These are phyloP conservation scores for Alectura lathami DNA, from an alignment of 2,113 vertebrate genomes.

Conservation along the genomic window DNA sequence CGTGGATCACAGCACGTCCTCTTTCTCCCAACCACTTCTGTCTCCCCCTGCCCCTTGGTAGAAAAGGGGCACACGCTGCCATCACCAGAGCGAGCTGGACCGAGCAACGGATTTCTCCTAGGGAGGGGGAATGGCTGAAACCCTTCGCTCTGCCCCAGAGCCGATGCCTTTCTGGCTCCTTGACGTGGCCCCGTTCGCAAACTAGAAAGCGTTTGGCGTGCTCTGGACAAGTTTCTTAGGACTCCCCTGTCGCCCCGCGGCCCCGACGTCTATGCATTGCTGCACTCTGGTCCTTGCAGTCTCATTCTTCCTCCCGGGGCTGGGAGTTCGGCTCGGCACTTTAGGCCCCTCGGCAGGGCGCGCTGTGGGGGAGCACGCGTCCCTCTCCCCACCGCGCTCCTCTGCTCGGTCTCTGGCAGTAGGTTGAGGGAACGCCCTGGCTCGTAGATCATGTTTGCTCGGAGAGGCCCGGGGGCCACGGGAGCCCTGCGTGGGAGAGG, in stretches of 20 bases:
- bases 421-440: constrained; percentile 71
- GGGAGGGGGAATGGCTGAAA: constrained; percentile 8
- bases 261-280: constrained; percentile 75
- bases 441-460: constrained; percentile 71
- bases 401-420: constrained; percentile 68
- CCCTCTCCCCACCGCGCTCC: constrained; percentile 31
- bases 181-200: constrained; percentile 17
- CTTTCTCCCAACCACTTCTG: constrained; percentile 28
- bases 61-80: constrained; percentile 66
- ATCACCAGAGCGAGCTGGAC: constrained; percentile 61
- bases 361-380: constrained; percentile 67
- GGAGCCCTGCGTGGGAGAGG: constrained; percentile 73
- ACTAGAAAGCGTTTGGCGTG: constrained; percentile 22
- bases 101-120: constrained; percentile 44
- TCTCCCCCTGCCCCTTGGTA: constrained; percentile 46
- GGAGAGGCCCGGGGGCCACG: constrained; percentile 69
- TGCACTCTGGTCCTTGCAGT: constrained; percentile 73
- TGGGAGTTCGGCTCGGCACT: constrained; percentile 79
- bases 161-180: constrained; percentile 64
- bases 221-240: constrained; percentile 75
- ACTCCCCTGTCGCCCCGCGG: constrained; percentile 72
- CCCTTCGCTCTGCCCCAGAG: constrained; percentile 41
- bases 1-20: constrained; percentile 74
- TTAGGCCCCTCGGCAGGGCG: constrained; percentile 64
- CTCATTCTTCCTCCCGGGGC: constrained; percentile 71